Base-by-base conservation (phyloP, 2,113 vertebrate genomes). In the Phalacrocorax brasilianus region DNA sequence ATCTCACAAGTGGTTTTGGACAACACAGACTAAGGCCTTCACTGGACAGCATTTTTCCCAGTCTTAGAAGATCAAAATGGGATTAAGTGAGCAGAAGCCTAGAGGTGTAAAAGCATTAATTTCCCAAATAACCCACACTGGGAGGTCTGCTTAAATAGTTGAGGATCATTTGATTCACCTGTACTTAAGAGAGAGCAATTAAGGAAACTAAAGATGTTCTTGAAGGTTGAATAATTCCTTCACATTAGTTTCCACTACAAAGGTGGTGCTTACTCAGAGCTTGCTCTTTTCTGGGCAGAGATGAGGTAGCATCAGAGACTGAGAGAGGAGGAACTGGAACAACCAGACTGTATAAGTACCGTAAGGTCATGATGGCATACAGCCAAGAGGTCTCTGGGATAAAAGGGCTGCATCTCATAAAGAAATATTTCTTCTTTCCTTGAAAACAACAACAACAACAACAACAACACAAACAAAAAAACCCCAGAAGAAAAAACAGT, bases 141-240 rank as follows among this genome's bases (percentile, higher is more conserved):
- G 30, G 49, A 93, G 40, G 8, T 76, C 72, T 67, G 52, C 68
- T 83, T 90, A 86, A 93, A 88, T 88, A 83, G 91, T 88, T 90
- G 55, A 93, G 32, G 40, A 42, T 15, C 3, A 2, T 40, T 26
- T 78, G 79, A 93, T 30, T 71, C 45, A 86, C 72, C 65, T 90
- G 63, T 66, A 49, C 14, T 56, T 91, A 65, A 74, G 75, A 81
- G 73, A 76, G 33, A 93, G 40, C 53, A 53, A 85, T 91, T 92
- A 92, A 85, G 18, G 74, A 82, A 94, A 89, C 53, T 38, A 87
- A 92, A 77, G 65, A 12, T 75, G 53, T 76, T 87, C 18, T 77
- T 67, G 42, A 73, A 82, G 22, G 44, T 27, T 92, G 28, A 86
- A 95, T 86, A 86, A 80, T 96, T 93, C 73, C 30, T 93, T 81